Conservation (phyloP, 2,113 vertebrate genomes). For the Heterochromis multidens region DNA sequence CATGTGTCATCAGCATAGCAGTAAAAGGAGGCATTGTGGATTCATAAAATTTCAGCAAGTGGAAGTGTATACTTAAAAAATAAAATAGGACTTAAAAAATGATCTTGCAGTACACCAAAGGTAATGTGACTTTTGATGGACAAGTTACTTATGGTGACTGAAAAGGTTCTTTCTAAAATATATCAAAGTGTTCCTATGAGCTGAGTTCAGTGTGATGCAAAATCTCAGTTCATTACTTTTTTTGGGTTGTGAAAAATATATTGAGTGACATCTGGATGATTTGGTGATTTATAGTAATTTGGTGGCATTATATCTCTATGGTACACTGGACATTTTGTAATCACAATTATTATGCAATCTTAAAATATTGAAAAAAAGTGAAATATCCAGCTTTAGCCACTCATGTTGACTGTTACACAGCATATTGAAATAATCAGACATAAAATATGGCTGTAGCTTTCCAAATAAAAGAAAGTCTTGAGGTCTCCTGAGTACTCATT, state of each 20-base stretch:
- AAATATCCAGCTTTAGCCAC: neutral
- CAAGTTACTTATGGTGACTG: neutral
- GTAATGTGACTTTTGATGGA: neutral
- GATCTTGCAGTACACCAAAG: too few species aligned
- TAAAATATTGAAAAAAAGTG: neutral
- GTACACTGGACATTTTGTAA: neutral
- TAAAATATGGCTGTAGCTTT: neutral
- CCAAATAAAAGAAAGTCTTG: neutral
- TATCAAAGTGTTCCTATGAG: neutral
- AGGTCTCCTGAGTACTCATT: neutral
- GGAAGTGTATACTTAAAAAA: too few species aligned
- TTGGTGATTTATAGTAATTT: neutral
- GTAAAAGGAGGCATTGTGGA: neutral
- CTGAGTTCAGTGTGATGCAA: neutral
- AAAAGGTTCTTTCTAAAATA: neutral
- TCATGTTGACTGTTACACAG: neutral
- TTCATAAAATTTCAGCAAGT: neutral
- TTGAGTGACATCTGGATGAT: neutral
- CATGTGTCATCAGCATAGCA: neutral
- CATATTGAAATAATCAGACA: slow-evolving; percentile 14
- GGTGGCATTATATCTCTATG: neutral
- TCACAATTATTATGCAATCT: neutral
- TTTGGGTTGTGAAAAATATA: neutral
- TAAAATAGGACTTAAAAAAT: neutral
- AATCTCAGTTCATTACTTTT: neutral